These are phyloP conservation scores for Lasiurus cinereus DNA, from an alignment of 2,113 vertebrate genomes.

Conservation along the genomic window DNA sequence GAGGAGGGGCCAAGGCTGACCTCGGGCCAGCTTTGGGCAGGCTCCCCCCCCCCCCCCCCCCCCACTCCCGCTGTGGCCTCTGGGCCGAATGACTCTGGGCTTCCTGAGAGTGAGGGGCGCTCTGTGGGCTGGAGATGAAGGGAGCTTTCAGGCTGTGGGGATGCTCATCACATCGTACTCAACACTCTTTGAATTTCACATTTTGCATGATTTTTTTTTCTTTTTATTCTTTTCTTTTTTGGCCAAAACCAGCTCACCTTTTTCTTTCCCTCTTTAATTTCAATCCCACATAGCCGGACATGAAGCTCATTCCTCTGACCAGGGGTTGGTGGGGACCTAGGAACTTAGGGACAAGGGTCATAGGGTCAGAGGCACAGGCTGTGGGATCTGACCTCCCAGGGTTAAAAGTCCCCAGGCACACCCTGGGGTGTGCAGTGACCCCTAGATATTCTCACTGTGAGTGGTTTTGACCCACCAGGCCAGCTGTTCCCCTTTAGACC, in stretches of 20 bases:
- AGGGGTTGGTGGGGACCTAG: conserved; percentile 38
- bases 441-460: background rate
- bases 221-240: conserved; percentile 44
- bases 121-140: background rate
- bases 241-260: conserved; percentile 68
- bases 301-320: conserved; percentile 70
- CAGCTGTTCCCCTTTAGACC: background rate
- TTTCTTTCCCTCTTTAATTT: conserved; percentile 77
- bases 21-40: background rate
- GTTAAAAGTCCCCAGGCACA: background rate
- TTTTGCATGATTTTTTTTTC: conserved; percentile 69
- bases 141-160: background rate
- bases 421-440: conserved; percentile 17
- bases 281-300: conserved; percentile 74
- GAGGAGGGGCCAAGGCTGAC: background rate
- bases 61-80: background rate
- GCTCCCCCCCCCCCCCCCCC: too few relatives aligned
- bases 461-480: background rate
- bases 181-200: conserved; percentile 57
- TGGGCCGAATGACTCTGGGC: background rate
- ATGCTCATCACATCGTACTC: conserved; percentile 62
- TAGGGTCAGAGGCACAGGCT: background rate
- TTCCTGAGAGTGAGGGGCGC: fast-evolving
- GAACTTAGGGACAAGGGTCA: background rate
- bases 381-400: background rate